Percentiles rank a stretch among this genome's conserved stretches.
Evolutionary conservation across 53 echinoderm and acorn worm species (phyloP).

Genomic region (Zoroaster sp.): DNA sequence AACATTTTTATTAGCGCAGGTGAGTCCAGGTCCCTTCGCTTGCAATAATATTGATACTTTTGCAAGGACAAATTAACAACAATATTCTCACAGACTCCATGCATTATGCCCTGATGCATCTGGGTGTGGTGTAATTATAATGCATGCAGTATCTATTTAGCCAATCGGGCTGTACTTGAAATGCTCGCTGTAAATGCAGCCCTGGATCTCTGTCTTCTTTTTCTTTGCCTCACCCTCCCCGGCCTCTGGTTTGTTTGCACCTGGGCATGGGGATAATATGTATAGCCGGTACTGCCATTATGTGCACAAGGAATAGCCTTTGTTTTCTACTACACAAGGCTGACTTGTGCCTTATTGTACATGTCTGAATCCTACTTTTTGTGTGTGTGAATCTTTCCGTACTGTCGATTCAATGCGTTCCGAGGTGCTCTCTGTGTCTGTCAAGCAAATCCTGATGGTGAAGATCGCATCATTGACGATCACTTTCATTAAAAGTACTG

Average conservation of each 20-base stretch:
- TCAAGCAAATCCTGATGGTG: neutral
- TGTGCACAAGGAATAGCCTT: neutral
- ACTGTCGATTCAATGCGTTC: neutral
- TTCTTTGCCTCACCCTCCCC: neutral
- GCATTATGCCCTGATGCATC: neutral
- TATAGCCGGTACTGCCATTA: neutral
- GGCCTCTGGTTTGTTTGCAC: neutral
- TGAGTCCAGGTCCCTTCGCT: neutral
- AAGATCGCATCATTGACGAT: neutral
- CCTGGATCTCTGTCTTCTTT: neutral
- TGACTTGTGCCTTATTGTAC: neutral
- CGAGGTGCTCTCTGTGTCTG: neutral
- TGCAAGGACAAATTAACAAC: neutral
- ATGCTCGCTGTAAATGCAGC: neutral
- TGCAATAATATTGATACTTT: conserved; percentile 1
- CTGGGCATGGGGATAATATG: neutral
- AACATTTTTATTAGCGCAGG: neutral
- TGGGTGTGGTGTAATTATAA: conserved; percentile 3
- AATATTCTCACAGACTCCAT: neutral
- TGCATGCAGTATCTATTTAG: neutral
- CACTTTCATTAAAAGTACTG: neutral
- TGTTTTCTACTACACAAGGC: neutral
- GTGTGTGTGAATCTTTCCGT: neutral
- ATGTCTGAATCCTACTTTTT: neutral
- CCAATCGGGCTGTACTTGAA: neutral